These are phyloP conservation scores for Ceuthmochares aereus DNA, from an alignment of 2,113 vertebrate species.

Conservation along the genomic window DNA sequence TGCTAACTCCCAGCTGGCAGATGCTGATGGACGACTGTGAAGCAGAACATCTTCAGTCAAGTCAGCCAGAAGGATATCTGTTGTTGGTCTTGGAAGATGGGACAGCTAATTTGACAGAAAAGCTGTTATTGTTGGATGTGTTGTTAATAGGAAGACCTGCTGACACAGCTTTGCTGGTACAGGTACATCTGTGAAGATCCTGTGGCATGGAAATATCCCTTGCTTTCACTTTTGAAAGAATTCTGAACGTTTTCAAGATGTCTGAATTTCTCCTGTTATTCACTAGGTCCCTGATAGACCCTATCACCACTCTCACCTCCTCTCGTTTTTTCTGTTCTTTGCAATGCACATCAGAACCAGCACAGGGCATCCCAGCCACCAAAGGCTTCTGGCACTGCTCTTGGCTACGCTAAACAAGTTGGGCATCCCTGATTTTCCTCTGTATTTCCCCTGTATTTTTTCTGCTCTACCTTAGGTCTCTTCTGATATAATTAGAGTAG, in stretches of 20 bases:
- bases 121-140: neutral
- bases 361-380: neutral
- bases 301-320: neutral
- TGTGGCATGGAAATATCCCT: neutral
- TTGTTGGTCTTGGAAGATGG: neutral
- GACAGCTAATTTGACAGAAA: neutral
- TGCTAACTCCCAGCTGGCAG: neutral
- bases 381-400: neutral
- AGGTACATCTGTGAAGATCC: neutral
- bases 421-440: neutral
- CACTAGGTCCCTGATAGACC: neutral
- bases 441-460: neutral
- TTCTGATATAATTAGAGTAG: neutral
- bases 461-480: neutral
- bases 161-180: neutral
- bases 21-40: neutral
- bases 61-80: neutral
- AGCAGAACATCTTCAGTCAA: neutral
- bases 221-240: neutral
- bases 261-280: neutral
- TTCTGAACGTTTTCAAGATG: neutral
- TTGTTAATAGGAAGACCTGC: neutral
- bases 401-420: neutral
- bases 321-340: neutral
- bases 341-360: neutral